phyloP scores from a whole-genome alignment of 2,888 invertebrate genomes.

The Acleris sparsana region DNA sequence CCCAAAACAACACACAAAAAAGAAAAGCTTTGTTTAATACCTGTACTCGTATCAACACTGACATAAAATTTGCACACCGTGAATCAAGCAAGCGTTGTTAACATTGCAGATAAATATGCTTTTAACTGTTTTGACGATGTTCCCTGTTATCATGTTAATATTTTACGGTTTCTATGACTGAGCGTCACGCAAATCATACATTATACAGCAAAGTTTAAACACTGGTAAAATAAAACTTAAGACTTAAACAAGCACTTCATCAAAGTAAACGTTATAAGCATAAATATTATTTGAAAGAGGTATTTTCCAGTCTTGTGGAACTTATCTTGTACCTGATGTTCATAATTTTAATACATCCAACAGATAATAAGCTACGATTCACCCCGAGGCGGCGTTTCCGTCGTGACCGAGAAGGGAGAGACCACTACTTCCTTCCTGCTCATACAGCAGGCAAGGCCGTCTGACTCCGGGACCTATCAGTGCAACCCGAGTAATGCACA shows the following conservation, averaged over 20 bases:
- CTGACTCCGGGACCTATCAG: constrained; percentile 95
- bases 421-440: constrained; percentile 95
- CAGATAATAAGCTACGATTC: constrained; percentile 98
- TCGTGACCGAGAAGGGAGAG: constrained; percentile 95
- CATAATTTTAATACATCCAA: constrained; percentile 32
- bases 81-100: constrained; percentile 1
- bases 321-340: not conserved
- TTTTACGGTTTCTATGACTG: constrained; percentile 6
- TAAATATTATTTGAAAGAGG: no score
- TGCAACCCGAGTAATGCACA: constrained; percentile 97
- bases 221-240: not conserved
- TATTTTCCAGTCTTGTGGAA: no score
- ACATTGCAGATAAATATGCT: constrained; percentile 11
- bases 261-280: no score
- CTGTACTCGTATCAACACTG: not conserved
- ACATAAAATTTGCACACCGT: not conserved
- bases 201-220: constrained; percentile 16
- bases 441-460: constrained; percentile 93
- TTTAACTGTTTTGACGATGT: constrained; percentile 6
- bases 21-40: not conserved
- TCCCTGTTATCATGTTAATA: constrained; percentile 14
- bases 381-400: constrained; percentile 94
- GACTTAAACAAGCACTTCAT: not conserved
- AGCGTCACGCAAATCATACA: constrained; percentile 5
- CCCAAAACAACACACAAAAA: no score